phyloP scores from a whole-genome alignment of 1,140 invertebrate species.

The Drosophila leontia region DNA sequence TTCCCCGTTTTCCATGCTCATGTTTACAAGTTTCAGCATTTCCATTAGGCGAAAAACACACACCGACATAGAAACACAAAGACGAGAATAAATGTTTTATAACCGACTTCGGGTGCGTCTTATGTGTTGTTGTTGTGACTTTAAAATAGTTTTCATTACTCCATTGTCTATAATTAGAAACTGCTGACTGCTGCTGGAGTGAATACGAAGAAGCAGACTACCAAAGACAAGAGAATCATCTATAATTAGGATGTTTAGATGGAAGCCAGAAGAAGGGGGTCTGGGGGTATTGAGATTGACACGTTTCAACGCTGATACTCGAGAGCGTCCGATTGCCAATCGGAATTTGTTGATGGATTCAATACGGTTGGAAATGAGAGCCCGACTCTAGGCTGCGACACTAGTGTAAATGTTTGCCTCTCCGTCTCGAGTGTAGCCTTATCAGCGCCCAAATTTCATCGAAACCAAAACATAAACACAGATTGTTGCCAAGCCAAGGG shows the following conservation, averaged over 20 bases:
- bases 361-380: slow-evolving; percentile 25
- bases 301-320: slow-evolving; percentile 62
- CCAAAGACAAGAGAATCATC: slow-evolving; percentile 17
- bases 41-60: slow-evolving; percentile 67
- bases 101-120: slow-evolving; percentile 65
- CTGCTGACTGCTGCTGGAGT: slow-evolving; percentile 30
- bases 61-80: slow-evolving; percentile 20
- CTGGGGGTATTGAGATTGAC: slow-evolving; percentile 30
- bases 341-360: slow-evolving; percentile 63
- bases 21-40: slow-evolving; percentile 75
- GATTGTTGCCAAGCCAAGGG: slow-evolving; percentile 34
- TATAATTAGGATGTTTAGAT: slow-evolving; percentile 41
- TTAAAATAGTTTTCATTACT: slow-evolving; percentile 79
- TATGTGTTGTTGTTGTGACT: slow-evolving; percentile 33
- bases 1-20: slow-evolving; percentile 10
- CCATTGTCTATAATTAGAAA: slow-evolving; percentile 76
- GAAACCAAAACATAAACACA: slow-evolving; percentile 41
- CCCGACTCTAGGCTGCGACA: background rate
- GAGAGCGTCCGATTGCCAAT: slow-evolving; percentile 53
- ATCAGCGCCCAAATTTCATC: slow-evolving; percentile 41
- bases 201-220: background rate
- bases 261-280: background rate
- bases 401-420: slow-evolving; percentile 41
- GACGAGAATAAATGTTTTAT: slow-evolving; percentile 70
- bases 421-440: slow-evolving; percentile 21